Evolutionary conservation across 2,797 vertebrate genomes (phyloP).

Genomic region (Poeciliopsis paucimaculata): DNA sequence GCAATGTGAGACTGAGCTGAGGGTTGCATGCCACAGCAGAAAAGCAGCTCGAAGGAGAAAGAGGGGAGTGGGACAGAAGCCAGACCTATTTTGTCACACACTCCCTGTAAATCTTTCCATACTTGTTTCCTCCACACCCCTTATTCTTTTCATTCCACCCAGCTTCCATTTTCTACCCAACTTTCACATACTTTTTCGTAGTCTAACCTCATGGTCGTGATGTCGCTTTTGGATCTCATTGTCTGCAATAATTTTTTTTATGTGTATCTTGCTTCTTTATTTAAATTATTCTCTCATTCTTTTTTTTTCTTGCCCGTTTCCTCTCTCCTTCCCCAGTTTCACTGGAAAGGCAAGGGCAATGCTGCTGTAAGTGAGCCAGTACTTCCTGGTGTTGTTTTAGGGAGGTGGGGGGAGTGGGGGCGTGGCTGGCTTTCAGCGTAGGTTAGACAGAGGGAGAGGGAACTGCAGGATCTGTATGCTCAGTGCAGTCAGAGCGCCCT

Average conservation of each 20-base stretch:
- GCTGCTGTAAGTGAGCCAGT: conserved; percentile 70
- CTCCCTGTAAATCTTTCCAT: conserved; percentile 40
- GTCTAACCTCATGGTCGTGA: not conserved
- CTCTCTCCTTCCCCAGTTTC: conserved; percentile 49
- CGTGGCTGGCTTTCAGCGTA: conserved; percentile 56
- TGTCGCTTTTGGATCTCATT: conserved; percentile 8
- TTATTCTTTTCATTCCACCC: conserved; percentile 47
- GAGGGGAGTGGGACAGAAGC: conserved; percentile 35
- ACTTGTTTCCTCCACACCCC: conserved; percentile 32
- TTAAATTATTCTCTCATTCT: conserved; percentile 31
- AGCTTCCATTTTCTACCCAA: conserved; percentile 27
- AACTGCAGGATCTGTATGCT: conserved; percentile 75
- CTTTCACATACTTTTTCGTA: conserved; percentile 15
- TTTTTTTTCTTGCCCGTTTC: conserved; percentile 32
- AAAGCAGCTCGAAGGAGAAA: conserved; percentile 23
- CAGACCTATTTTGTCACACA: conserved; percentile 45
- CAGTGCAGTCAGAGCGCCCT: conserved; percentile 63
- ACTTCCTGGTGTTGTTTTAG: conserved; percentile 81
- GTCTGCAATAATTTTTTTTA: conserved; percentile 7
- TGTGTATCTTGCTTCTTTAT: conserved; percentile 35
- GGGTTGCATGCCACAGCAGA: conserved; percentile 33
- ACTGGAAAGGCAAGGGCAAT: conserved; percentile 61
- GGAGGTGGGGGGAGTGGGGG: conserved; percentile 57
- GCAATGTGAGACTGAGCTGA: conserved; percentile 25
- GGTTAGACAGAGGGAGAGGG: conserved; percentile 59